phyloP scores from a whole-genome alignment of 2,797 vertebrate species.

The Sebastes hubbsi region DNA sequence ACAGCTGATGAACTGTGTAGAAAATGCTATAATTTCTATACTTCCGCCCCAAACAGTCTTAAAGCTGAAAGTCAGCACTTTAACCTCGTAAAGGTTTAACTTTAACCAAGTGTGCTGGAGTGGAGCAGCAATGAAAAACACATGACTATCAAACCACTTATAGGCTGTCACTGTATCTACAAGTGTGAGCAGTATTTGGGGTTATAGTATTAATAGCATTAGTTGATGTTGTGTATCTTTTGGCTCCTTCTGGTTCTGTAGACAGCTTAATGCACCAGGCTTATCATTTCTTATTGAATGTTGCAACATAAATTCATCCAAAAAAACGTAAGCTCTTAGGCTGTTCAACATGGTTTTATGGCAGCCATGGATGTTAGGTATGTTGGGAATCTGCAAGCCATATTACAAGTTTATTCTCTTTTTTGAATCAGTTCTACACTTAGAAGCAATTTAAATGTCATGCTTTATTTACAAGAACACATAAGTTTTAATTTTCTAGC shows the following conservation, averaged over 20 bases:
- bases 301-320: neutral
- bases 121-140: neutral
- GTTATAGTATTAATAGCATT: neutral
- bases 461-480: neutral
- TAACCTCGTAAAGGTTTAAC: neutral
- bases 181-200: neutral
- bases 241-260: neutral
- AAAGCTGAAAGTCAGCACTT: neutral
- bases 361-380: neutral
- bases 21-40: neutral
- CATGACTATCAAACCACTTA: neutral
- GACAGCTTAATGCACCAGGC: neutral
- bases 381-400: neutral
- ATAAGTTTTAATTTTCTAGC: neutral
- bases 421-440: neutral
- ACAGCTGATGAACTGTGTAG: neutral
- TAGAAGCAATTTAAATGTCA: neutral
- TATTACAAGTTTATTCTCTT: neutral
- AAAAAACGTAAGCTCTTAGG: neutral
- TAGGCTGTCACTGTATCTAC: neutral
- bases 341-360: neutral
- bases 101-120: neutral
- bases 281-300: neutral
- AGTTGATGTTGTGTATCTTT: slow-evolving; percentile 1
- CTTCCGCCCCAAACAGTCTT: neutral